Evolutionary conservation across 2,113 vertebrate genomes (phyloP).

Genomic region (Perca flavescens): DNA sequence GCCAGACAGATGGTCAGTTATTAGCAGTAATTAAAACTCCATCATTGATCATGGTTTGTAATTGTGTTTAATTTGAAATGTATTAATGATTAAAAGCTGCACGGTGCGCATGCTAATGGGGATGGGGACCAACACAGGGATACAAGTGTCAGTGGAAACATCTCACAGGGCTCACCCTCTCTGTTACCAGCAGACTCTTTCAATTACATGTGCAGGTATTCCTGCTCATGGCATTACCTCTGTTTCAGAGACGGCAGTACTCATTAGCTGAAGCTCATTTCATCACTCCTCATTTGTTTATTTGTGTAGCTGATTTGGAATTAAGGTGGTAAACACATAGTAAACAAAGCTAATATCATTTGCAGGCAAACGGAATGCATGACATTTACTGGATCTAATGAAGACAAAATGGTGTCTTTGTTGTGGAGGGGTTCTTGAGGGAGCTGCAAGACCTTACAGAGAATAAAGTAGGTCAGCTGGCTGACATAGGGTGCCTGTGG

Average conservation of each 20-base stretch:
- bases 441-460: conserved; percentile 76
- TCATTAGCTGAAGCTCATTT: conserved; percentile 54
- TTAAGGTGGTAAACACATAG: conserved; percentile 64
- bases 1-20: conserved; percentile 90
- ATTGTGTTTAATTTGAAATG: conserved; percentile 84
- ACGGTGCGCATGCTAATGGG: conserved; percentile 71
- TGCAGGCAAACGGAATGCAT: conserved; percentile 61
- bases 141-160: conserved; percentile 53
- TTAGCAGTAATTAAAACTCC: conserved; percentile 88
- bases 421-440: conserved; percentile 74
- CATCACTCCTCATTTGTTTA: conserved; percentile 66
- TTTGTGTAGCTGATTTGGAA: conserved; percentile 70
- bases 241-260: conserved; percentile 19
- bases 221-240: conserved; percentile 28
- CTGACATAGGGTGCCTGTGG: conserved; percentile 78
- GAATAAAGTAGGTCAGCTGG: conserved; percentile 82
- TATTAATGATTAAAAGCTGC: conserved; percentile 84
- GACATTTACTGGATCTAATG: conserved; percentile 80
- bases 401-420: conserved; percentile 84
- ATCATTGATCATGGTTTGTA: conserved; percentile 86
- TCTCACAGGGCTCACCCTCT: conserved; percentile 57
- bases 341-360: conserved; percentile 76
- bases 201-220: conserved; percentile 56
- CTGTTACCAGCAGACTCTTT: conserved; percentile 41
- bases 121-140: conserved; percentile 57